Evolutionary conservation across 2,888 invertebrate species (phyloP), one percentile per base, ranked within the genome.

Genomic region (Synanthedon myopaeformis): DNA sequence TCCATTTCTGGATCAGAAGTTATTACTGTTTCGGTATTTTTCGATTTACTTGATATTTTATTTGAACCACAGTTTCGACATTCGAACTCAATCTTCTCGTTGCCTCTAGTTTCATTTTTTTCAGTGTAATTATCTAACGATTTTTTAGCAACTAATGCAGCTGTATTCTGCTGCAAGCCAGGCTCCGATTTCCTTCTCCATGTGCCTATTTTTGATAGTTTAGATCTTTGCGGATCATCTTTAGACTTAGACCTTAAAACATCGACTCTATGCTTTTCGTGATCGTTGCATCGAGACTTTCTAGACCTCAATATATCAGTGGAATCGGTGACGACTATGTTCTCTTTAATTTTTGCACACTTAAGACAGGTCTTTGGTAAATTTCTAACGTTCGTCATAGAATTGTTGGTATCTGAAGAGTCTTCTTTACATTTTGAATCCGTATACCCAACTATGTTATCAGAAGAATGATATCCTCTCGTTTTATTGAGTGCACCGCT

Each of bases 161-260:
- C 66, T 53, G 73, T 69, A 56, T 84, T 85, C 62, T 85, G 86
- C 57, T 82, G 85, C 53, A 90, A 74, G n/a, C 91, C 91, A 1
- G 93, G 93, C 72, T 93, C 93, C 12, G 93, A 93, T 72, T 92
- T 93, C 60, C 93, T 76, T 65, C 93, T 82, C 92, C 92, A 92
- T 54, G 89, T 91, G 8, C 91, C 90, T 63, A 92, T 90, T 74
- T 83, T 87, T 13, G 85, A 82, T 48, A 87, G 61, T 56, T 79
- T 87, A 1, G 81, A 79, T 64, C 88, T 65, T 69, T 89, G 73
- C 56, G 88, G 82, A 74, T 90, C 74, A 68, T 88, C 88, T 67
- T 82, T 87, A 3, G 87, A 88, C 63, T 87, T 87, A 0, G 88
- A 88, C 52, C 88, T 70, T n/a, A 79, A 69, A 5, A 86, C 80